phyloP scores from a whole-genome alignment of 2,113 vertebrate species.

The Hydrolagus affinis region DNA sequence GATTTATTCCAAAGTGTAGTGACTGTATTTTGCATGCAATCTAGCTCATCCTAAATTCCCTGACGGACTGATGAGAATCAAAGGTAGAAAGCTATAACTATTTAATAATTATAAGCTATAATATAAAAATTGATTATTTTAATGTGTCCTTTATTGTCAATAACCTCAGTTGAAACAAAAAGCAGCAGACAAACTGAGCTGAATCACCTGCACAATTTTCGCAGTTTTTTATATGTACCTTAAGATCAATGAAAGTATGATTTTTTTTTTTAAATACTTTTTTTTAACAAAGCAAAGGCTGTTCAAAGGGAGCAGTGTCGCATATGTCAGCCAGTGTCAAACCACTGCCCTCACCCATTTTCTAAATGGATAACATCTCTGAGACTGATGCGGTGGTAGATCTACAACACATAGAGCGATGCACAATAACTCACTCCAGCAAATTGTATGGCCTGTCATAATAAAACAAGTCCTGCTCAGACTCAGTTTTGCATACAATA shows the following conservation, averaged over 20 bases:
- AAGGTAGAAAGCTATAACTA: no score
- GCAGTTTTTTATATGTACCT: neutral
- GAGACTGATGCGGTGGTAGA: neutral
- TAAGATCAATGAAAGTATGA: constrained; percentile 3
- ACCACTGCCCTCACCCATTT: neutral
- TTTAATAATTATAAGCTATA: no score
- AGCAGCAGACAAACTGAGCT: no score
- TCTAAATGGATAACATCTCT: neutral
- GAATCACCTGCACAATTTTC: no score
- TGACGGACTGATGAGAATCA: no score
- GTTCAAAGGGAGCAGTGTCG: neutral
- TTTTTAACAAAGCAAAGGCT: neutral
- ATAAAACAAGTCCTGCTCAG: neutral
- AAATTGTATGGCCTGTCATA: neutral
- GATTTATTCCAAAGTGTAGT: no score
- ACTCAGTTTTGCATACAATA: constrained; percentile 24
- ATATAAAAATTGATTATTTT: neutral
- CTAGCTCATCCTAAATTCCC: no score
- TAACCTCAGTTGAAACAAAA: neutral
- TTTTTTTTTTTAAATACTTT: neutral
- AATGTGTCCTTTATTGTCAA: neutral
- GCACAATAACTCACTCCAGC: neutral
- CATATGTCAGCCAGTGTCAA: neutral
- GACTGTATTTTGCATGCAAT: no score
- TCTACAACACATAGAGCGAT: neutral